Percentiles rank a stretch among this genome's conserved stretches.
Conservation (phyloP, 2,113 vertebrate species). For the Urocynchramus pylzowi region DNA sequence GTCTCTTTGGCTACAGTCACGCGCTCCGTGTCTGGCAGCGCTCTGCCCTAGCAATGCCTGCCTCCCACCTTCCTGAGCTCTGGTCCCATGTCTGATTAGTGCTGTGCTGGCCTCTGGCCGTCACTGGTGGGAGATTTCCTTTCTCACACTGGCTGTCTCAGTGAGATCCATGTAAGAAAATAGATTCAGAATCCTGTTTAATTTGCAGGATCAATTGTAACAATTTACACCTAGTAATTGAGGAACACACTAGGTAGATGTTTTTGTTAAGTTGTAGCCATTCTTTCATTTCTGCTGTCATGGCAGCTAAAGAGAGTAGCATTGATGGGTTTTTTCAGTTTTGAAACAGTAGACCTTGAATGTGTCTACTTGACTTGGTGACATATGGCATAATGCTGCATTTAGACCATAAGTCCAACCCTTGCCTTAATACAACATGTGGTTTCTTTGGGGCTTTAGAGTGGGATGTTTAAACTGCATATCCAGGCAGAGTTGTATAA, state of each 20-base stretch:
- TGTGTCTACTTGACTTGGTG: not conserved
- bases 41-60: not conserved
- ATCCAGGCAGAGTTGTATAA: not conserved
- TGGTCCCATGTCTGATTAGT: not conserved
- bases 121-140: not conserved
- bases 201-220: not conserved
- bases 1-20: not conserved
- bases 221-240: not conserved
- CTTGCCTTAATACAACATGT: not conserved
- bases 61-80: not conserved
- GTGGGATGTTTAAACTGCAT: not conserved
- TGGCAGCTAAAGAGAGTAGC: not conserved
- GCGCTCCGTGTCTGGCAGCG: rapidly evolving
- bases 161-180: not conserved
- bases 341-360: not conserved
- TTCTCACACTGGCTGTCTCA: not conserved
- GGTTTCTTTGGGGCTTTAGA: not conserved
- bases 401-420: not conserved
- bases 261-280: not conserved
- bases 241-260: not conserved
- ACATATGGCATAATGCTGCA: not conserved
- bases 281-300: not conserved
- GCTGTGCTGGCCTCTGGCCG: not conserved
- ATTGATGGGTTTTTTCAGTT: not conserved
- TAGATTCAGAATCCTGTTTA: not conserved